Conservation (phyloP, 2,797 vertebrate genomes). For the Moxostoma hubbsi region DNA sequence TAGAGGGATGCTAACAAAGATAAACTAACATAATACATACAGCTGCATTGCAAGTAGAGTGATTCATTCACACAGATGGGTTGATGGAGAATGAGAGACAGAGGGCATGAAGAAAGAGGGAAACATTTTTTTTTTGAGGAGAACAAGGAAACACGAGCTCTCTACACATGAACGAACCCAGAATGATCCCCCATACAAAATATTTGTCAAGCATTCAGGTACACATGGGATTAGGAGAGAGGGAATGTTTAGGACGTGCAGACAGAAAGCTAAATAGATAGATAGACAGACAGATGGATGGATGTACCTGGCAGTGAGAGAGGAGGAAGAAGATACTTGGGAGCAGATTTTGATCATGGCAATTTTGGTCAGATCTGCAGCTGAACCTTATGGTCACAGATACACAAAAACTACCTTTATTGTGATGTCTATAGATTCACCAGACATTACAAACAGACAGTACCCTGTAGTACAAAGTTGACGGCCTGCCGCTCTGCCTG, state of each 20-base stretch:
- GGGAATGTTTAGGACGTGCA: neutral
- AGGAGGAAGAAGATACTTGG: slow-evolving; percentile 78
- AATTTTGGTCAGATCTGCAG: slow-evolving; percentile 93
- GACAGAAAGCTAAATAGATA: too few species aligned
- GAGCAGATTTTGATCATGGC: slow-evolving; percentile 89
- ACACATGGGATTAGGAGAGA: slow-evolving; percentile 13
- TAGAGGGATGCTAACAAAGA: slow-evolving; percentile 19
- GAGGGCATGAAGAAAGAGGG: neutral
- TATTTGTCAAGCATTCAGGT: neutral
- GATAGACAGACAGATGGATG: neutral
- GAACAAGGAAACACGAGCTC: too few species aligned
- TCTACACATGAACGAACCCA: neutral
- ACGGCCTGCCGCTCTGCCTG: slow-evolving; percentile 93
- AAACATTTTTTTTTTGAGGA: neutral
- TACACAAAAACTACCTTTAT: neutral
- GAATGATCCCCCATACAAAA: neutral
- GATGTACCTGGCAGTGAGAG: slow-evolving; percentile 84
- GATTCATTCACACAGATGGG: slow-evolving; percentile 25
- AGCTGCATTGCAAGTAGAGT: neutral
- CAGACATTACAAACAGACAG: slow-evolving; percentile 5
- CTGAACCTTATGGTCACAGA: slow-evolving; percentile 79
- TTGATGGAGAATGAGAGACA: neutral
- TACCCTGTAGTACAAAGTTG: slow-evolving; percentile 96
- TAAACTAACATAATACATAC: slow-evolving; percentile 30
- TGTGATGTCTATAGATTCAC: neutral